These are phyloP conservation scores for Drymonia ruficornis DNA, from an alignment of 2,888 invertebrate species.

Conservation along the genomic window DNA sequence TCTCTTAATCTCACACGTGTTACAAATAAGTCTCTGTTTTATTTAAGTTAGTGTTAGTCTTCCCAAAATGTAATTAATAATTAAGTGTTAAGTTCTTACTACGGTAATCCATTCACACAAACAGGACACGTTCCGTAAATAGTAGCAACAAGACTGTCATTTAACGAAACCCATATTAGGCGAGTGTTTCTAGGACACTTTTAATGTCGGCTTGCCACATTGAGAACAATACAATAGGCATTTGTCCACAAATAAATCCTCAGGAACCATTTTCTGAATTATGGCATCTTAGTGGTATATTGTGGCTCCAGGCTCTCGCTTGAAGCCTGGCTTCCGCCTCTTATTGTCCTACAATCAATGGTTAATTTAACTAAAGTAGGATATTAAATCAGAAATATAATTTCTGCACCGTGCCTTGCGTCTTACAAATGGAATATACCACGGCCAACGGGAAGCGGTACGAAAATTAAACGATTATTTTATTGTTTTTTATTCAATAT, in stretches of 20 bases:
- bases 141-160: not conserved
- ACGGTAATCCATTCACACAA: not conserved
- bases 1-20: too few relatives aligned
- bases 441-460: too few relatives aligned
- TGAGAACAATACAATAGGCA: not conserved
- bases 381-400: not conserved
- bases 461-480: too few relatives aligned
- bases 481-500: too few relatives aligned
- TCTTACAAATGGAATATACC: too few relatives aligned
- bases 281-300: not conserved
- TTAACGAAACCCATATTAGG: slow-evolving; percentile 1
- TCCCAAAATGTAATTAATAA: too few relatives aligned
- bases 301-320: not conserved
- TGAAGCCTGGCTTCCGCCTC: not conserved
- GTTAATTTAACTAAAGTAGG: not conserved
- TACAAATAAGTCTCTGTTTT: too few relatives aligned
- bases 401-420: too few relatives aligned
- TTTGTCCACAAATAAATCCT: slow-evolving; percentile 5
- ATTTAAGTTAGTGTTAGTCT: too few relatives aligned
- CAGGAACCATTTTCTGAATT: not conserved
- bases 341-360: not conserved
- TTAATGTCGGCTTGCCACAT: not conserved
- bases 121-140: not conserved
- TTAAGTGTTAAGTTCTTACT: not conserved
- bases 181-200: not conserved